A percentile compares a stretch with the other conserved stretches of the same genome.
Conservation (phyloP, 2,113 vertebrate species). For the Ictalurus furcatus region DNA sequence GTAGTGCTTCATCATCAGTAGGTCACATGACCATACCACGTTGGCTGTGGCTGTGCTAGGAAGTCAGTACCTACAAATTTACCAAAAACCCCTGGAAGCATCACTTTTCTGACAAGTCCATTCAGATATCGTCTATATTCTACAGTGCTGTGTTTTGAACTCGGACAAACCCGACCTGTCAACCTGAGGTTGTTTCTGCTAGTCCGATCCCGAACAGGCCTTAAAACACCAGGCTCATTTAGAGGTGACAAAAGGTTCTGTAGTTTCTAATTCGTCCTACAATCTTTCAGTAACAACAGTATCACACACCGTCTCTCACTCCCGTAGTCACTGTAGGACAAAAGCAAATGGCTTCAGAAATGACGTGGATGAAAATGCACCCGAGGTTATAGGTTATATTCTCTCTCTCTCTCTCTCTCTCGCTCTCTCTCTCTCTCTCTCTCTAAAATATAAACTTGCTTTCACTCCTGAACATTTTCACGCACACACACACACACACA, state of each 20-base stretch:
- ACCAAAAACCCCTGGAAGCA: too few relatives aligned
- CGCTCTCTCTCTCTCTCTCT: not conserved
- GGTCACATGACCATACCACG: not conserved
- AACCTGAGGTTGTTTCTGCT: not conserved
- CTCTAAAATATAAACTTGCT: not conserved
- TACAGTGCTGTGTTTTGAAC: not conserved
- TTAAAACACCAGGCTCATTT: not conserved
- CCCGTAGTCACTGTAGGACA: not conserved
- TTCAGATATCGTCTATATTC: not conserved
- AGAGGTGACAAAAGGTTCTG: not conserved
- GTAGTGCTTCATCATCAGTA: not conserved
- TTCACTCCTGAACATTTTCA: not conserved
- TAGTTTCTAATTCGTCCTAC: not conserved
- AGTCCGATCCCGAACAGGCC: not conserved
- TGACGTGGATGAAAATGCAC: not conserved
- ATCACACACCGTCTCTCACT: not conserved
- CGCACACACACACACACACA: not conserved
- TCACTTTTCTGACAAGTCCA: too few relatives aligned
- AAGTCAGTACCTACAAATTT: too few relatives aligned
- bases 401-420: not conserved
- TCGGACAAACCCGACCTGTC: not conserved
- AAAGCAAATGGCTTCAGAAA: not conserved
- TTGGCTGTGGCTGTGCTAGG: not conserved
- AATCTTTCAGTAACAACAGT: not conserved
- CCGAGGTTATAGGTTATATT: constrained; percentile 6